Evolutionary conservation across 30 jellyfish, hydroid and myxozoan genomes (phyloP), one percentile per base, ranked within the genome.

Genomic region (Hydra vulgaris): DNA sequence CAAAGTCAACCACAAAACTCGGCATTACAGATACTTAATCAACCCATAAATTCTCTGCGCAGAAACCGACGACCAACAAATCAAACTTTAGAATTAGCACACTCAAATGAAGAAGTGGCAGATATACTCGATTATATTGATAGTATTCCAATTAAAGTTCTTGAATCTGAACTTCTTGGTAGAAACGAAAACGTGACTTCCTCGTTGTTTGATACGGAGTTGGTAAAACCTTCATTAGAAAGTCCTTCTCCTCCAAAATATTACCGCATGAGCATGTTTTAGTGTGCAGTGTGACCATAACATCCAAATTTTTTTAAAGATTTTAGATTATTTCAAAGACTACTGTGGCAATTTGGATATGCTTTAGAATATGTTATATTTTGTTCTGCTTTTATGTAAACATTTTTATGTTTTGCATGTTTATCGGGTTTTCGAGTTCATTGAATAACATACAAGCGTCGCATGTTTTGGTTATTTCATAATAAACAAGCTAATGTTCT

Each of bases 221-320:
- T 75, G 72, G 66, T 23, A 26, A 75, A 54, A 75, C 83, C 83
- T 8, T 25, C 24, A 21, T 15, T 75, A 70, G 71, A 75, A 70
- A 75, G 83, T 23, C 83, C 83, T 17, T 75, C 83, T 21, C 83
- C 83, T 75, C 83, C 83, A 21, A 75, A 75, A 25, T 26, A 25
- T 3, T 75, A 23, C 71, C 70, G 83, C 19, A 75, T 75, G 83
- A 75, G 56, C 26, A 75, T 75, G 83, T 75, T 15, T 26, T 75
- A 54, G 56, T n/a, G n/a, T n/a, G n/a, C n/a, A n/a, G n/a, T n/a
- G n/a, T n/a, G n/a, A n/a, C n/a, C 61, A 3, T 12, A 40, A 3
- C 12, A 3, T 5, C 5, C 61, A 12, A 40, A 40, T 12, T 40
- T 40, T 40, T 12, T 12, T 40, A 12, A 40, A 3, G 61, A 40